A percentile compares a stretch with the other conserved stretches of the same genome.
Conservation (phyloP, 2,113 vertebrate species). For the Hemicordylus capensis region DNA sequence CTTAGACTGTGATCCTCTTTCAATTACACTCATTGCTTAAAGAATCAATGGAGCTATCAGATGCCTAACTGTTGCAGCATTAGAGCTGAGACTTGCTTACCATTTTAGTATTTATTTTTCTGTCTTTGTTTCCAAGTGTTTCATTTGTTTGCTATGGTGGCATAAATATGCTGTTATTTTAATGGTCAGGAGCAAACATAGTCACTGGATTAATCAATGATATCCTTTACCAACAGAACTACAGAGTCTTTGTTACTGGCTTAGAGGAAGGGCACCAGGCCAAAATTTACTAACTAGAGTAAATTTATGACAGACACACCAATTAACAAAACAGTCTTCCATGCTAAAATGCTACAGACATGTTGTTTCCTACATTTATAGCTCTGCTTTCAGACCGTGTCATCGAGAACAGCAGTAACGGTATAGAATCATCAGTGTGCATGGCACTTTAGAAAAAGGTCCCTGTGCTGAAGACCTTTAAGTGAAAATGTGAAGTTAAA, state of each 20-base stretch:
- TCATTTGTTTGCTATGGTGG: conserved; percentile 7
- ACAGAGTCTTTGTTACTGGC: not conserved
- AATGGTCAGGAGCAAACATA: not conserved
- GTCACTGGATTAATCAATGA: not conserved
- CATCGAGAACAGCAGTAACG: not conserved
- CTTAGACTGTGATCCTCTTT: not conserved
- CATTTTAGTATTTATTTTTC: not conserved
- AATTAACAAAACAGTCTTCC: not conserved
- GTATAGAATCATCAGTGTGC: not conserved
- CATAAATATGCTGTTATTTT: not conserved
- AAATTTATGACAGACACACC: not conserved
- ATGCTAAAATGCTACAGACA: not conserved
- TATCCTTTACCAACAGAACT: not conserved
- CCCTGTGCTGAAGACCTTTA: not conserved
- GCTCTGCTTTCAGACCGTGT: not conserved
- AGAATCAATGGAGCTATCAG: not conserved
- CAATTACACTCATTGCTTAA: not conserved
- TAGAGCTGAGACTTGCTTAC: not conserved
- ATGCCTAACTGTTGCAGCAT: not conserved
- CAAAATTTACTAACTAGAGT: not conserved
- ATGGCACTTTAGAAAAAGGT: not conserved
- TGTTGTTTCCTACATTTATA: not conserved
- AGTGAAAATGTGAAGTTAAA: not conserved
- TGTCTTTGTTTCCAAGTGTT: conserved; percentile 7
- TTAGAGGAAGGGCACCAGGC: not conserved